phyloP scores from a whole-genome alignment of 2,888 invertebrate genomes.

The Byasa hedistus region DNA sequence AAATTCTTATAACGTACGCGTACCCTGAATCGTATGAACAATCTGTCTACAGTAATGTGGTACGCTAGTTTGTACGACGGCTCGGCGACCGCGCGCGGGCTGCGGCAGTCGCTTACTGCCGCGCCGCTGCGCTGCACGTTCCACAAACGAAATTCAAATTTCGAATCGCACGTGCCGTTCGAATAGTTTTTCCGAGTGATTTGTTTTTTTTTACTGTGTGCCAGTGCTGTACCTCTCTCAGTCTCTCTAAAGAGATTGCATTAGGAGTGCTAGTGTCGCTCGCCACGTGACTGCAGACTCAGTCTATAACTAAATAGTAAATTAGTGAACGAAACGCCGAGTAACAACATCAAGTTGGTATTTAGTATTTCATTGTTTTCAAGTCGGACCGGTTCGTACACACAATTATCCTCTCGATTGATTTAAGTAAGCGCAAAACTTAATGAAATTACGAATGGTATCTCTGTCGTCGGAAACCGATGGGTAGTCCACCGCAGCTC shows the following conservation, averaged over 20 bases:
- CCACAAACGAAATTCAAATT: constrained; percentile 37
- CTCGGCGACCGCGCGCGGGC: constrained; percentile 47
- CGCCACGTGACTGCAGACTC: neutral
- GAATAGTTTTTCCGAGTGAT: constrained; percentile 27
- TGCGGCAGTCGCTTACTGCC: constrained; percentile 44
- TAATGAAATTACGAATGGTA: neutral
- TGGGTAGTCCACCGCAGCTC: too few relatives aligned
- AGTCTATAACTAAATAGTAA: neutral
- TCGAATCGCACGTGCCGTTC: constrained; percentile 38
- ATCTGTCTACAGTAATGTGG: too few relatives aligned
- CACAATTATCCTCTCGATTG: constrained; percentile 12
- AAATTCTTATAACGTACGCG: neutral
- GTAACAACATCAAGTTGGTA: constrained; percentile 16
- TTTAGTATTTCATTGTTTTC: constrained; percentile 25
- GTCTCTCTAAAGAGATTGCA: constrained; percentile 40
- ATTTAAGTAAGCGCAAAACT: neutral
- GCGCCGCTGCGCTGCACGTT: constrained; percentile 43
- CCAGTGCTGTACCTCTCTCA: constrained; percentile 41
- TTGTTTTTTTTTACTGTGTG: constrained; percentile 25
- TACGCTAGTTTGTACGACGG: constrained; percentile 5
- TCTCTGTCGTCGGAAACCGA: too few relatives aligned
- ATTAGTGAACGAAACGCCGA: constrained; percentile 29
- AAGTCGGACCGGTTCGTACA: constrained; percentile 26
- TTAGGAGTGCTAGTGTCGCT: constrained; percentile 35
- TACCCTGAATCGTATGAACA: neutral